These are phyloP conservation scores for Aelia acuminata DNA, from an alignment of 2,888 invertebrate species.

Conservation along the genomic window DNA sequence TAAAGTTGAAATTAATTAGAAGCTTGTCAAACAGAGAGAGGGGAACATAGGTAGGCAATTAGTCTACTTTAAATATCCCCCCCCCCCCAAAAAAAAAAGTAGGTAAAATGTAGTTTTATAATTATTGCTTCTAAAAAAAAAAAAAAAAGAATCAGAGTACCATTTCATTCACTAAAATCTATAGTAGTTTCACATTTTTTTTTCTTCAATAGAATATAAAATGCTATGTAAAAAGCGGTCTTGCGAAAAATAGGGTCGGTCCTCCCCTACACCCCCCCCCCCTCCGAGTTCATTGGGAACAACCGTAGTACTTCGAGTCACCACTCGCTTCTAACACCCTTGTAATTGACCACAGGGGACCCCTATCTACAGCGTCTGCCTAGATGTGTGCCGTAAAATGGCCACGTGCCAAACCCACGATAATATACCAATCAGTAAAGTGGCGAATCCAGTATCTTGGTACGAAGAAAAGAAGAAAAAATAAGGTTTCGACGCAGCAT, in stretches of 20 bases:
- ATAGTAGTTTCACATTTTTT: too few relatives aligned
- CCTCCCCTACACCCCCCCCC: not conserved
- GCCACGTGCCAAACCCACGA: slow-evolving; percentile 6
- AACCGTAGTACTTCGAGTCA: not conserved
- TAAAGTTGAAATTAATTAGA: too few relatives aligned
- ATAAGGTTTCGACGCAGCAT: too few relatives aligned
- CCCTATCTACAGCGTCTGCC: not conserved
- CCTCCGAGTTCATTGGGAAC: not conserved
- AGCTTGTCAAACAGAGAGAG: too few relatives aligned
- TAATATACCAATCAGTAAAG: not conserved
- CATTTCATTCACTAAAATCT: too few relatives aligned
- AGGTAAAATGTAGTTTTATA: too few relatives aligned
- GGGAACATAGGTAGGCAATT: too few relatives aligned
- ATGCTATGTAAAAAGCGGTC: slow-evolving; percentile 4
- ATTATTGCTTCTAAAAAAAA: too few relatives aligned
- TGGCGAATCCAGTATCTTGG: not conserved
- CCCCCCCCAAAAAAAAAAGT: too few relatives aligned
- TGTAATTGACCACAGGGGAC: slow-evolving; percentile 7
- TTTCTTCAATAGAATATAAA: slow-evolving; percentile 1
- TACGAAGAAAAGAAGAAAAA: not conserved
- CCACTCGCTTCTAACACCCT: not conserved
- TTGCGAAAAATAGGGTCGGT: not conserved
- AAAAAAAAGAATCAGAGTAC: too few relatives aligned
- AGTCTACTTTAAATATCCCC: too few relatives aligned
- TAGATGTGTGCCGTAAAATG: not conserved